Base-by-base conservation (phyloP, 2,797 vertebrate genomes). In the Poecilia gillii region DNA sequence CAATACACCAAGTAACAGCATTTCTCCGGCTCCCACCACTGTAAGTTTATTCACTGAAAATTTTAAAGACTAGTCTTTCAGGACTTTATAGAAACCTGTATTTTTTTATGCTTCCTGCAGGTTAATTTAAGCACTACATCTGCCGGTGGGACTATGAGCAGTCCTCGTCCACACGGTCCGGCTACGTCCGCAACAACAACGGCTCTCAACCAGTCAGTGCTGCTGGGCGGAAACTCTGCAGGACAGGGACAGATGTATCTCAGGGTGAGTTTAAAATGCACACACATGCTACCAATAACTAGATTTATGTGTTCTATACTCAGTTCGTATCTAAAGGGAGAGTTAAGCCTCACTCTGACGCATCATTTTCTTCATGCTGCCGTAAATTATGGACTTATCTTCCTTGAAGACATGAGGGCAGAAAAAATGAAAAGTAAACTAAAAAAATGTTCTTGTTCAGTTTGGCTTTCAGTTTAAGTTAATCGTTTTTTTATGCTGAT, bases 171-270 rank as follows among this genome's bases (percentile, higher is more conserved):
- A 20, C 94, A 96, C 3, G 94, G 95, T 28, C 93, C 95, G 0
- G 90, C 89, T 51, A 95, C 94, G 13, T 97, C 97, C 53, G 97
- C 97, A 57, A 95, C 97, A 0, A 96, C 97, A 62, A 97, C 97
- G 1, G 96, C 97, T 36, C 95, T 99, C 83, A 99, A 97, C 0
- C 98, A 99, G 75, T 98, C 98, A 6, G 97, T 99, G 88, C 91
- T 99, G 31, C 96, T 99, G 72, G 97, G 98, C 49, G 97, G 97
- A 72, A 96, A 97, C 91, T 96, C 97, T 31, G 95, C 98, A 0
- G 98, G 97, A 0, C 98, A 98, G 90, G 97, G 98, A 31, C 98
- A 99, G 94, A 99, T 99, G 98, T 99, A 98, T 88, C 96, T 99
- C 71, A 96, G 98, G 94, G 98, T 99, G 94, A 96, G 98, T 94